Conservation (phyloP, 1,140 invertebrate species). For the Colletes gigas region DNA sequence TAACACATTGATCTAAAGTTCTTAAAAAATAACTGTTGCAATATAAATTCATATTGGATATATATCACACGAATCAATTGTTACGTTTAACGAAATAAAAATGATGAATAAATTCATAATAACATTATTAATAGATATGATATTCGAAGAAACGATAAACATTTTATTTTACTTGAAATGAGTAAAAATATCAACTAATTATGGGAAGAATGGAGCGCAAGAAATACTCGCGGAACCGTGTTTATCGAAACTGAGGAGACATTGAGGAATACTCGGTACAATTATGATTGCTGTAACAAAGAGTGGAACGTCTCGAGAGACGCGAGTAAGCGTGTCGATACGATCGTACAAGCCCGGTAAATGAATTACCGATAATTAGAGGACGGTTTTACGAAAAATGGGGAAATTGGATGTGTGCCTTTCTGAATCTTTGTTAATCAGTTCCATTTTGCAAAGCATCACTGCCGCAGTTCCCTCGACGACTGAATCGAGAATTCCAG, state of each 20-base stretch:
- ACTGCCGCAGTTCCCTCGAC: constrained; percentile 52
- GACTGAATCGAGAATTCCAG: constrained; percentile 53
- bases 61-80: no score
- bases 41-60: no score
- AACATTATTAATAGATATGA: no score
- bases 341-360: constrained; percentile 41
- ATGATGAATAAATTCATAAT: no score
- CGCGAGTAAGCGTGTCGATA: constrained; percentile 42
- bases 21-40: no score
- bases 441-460: constrained; percentile 55
- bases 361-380: constrained; percentile 50
- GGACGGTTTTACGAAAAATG: constrained; percentile 50
- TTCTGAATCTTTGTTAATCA: constrained; percentile 55
- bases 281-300: constrained; percentile 16
- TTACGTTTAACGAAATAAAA: no score
- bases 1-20: no score
- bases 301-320: constrained; percentile 26
- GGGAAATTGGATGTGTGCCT: constrained; percentile 51
- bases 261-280: constrained; percentile 8
- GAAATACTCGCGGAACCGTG: background rate
- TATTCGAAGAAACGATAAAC: background rate
- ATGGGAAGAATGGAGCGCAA: background rate
- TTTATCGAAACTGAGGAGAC: constrained; percentile 7
- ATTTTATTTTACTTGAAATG: background rate
- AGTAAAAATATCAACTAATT: background rate